Evolutionary conservation across 2,113 vertebrate genomes (phyloP).

Genomic region (Acanthochromis polyacanthus): DNA sequence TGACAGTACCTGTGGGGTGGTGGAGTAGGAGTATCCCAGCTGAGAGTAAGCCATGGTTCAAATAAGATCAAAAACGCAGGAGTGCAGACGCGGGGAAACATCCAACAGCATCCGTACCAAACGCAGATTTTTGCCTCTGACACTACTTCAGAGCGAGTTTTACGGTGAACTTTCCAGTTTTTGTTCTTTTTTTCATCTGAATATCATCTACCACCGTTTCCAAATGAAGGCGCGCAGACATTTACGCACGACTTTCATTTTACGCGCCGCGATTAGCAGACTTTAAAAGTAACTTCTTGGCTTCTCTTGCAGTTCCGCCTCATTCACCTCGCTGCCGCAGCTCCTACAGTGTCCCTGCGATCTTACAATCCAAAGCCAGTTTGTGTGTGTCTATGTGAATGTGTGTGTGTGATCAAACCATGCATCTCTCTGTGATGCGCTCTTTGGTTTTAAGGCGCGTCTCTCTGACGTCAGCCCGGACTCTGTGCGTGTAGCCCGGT

Average conservation of each 20-base stretch:
- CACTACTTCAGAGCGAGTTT: slow-evolving; percentile 22
- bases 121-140: slow-evolving; percentile 2
- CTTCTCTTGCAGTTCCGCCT: neutral
- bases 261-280: slow-evolving; percentile 34
- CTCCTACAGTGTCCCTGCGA: slow-evolving; percentile 11
- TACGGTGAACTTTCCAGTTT: neutral
- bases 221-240: slow-evolving; percentile 27
- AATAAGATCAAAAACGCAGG: slow-evolving; percentile 53
- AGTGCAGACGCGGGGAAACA: slow-evolving; percentile 40
- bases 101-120: slow-evolving; percentile 65
- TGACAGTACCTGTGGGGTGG: slow-evolving; percentile 92
- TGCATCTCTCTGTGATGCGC: slow-evolving; percentile 72
- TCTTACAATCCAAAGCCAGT: slow-evolving; percentile 36
- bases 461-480: slow-evolving; percentile 87
- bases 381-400: neutral
- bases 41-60: slow-evolving; percentile 96
- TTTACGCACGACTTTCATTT: slow-evolving; percentile 62
- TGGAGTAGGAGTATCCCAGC: slow-evolving; percentile 95
- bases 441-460: slow-evolving; percentile 81
- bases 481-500: slow-evolving; percentile 56
- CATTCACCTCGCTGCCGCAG: slow-evolving; percentile 12
- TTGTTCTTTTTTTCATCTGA: neutral
- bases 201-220: slow-evolving; percentile 21
- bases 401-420: slow-evolving; percentile 65
- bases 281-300: slow-evolving; percentile 47